These are phyloP conservation scores for Chelonoidis abingdonii DNA, from an alignment of 2,113 vertebrate species.

Conservation along the genomic window DNA sequence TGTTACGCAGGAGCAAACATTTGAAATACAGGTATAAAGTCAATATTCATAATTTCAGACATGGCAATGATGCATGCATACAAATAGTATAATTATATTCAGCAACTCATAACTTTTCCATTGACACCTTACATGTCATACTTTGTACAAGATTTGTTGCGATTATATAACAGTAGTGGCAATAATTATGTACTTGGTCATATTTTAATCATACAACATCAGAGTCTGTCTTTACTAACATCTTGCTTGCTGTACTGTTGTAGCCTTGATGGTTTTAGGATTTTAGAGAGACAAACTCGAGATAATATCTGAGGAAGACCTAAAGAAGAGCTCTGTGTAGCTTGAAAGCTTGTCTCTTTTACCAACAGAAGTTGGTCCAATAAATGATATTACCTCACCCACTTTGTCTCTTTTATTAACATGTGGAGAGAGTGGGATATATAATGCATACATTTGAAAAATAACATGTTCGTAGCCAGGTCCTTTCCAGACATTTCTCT, in stretches of 20 bases:
- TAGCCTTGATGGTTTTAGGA: not conserved
- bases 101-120: no score
- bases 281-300: not conserved
- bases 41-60: no score
- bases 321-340: not conserved
- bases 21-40: no score
- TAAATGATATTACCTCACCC: not conserved
- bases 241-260: not conserved
- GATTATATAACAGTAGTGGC: no score
- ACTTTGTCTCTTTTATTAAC: constrained; percentile 4
- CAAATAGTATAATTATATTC: no score
- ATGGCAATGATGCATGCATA: no score
- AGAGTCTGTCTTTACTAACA: not conserved
- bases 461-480: not conserved
- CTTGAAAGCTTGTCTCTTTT: not conserved
- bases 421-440: constrained; percentile 19
- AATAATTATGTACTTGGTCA: no score
- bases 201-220: no score
- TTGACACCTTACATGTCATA: no score
- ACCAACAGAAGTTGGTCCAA: not conserved
- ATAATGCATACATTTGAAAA: constrained; percentile 47
- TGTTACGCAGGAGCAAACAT: no score
- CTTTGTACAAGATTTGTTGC: no score
- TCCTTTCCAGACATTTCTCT: constrained; percentile 19
- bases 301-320: not conserved